Evolutionary conservation across 2,797 vertebrate species (phyloP).

Genomic region (Tokudaia muenninki): DNA sequence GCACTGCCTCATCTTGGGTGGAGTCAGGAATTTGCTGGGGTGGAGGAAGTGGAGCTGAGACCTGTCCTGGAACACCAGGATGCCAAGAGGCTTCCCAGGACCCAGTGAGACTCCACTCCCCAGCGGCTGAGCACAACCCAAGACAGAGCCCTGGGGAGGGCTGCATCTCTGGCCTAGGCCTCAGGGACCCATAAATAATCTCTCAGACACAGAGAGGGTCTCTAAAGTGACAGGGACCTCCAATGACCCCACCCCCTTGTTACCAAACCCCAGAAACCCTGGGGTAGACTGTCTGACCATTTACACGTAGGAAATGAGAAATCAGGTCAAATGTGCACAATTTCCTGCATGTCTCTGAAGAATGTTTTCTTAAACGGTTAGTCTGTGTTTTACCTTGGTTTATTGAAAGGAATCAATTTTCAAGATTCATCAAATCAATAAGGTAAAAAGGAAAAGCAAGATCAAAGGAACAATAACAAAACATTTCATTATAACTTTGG

Average conservation of each 20-base stretch:
- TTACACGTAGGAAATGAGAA: slow-evolving; percentile 82
- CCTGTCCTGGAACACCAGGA: background rate
- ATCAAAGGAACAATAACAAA: slow-evolving; percentile 80
- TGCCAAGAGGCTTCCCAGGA: background rate
- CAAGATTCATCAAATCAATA: slow-evolving; percentile 81
- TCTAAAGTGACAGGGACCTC: background rate
- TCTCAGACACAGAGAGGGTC: background rate
- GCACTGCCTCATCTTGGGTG: background rate
- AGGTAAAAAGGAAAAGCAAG: slow-evolving; percentile 73
- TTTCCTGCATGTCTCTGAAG: slow-evolving; percentile 80
- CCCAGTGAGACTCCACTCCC: background rate
- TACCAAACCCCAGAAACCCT: background rate
- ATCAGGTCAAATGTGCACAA: slow-evolving; percentile 76
- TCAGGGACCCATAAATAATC: background rate
- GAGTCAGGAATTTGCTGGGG: background rate
- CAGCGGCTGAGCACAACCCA: background rate
- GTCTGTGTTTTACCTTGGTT: slow-evolving; percentile 72
- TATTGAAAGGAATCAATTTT: slow-evolving; percentile 79
- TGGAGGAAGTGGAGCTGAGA: background rate
- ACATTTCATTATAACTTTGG: slow-evolving; percentile 79
- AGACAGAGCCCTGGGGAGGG: background rate
- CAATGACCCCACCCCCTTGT: background rate
- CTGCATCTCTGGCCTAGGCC: background rate
- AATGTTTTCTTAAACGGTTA: slow-evolving; percentile 75
- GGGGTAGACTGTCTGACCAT: slow-evolving; percentile 69